phyloP scores from a whole-genome alignment of 2,797 vertebrate genomes.

The Malacoraja senta region DNA sequence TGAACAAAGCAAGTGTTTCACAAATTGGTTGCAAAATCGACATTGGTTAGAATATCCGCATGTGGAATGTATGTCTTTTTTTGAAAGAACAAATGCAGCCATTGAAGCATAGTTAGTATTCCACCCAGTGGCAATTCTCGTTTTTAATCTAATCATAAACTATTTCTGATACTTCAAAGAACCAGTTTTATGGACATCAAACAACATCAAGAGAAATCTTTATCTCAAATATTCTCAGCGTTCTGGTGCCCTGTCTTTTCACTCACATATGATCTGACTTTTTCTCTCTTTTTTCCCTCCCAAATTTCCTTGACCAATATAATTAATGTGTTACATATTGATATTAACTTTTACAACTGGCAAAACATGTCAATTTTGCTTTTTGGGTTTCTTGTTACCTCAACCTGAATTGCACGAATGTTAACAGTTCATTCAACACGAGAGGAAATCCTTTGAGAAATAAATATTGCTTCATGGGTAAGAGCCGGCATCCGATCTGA shows the following conservation, averaged over 20 bases:
- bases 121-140: not conserved
- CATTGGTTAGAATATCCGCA: not conserved
- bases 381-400: not conserved
- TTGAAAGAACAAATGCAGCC: not conserved
- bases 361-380: constrained; percentile 7
- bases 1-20: not conserved
- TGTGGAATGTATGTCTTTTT: not conserved
- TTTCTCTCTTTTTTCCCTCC: not conserved
- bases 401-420: not conserved
- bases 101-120: not conserved
- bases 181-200: not conserved
- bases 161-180: constrained; percentile 1
- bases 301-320: not conserved
- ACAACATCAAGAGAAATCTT: not conserved
- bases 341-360: not conserved
- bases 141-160: not conserved
- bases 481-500: not conserved
- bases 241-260: not conserved
- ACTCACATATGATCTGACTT: not conserved
- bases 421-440: not conserved
- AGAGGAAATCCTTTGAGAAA: not conserved
- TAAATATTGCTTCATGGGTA: not conserved
- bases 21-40: not conserved
- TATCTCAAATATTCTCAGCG: not conserved
- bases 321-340: not conserved